Conservation (phyloP, 2,113 vertebrate genomes). For the Poicephalus meyeri region DNA sequence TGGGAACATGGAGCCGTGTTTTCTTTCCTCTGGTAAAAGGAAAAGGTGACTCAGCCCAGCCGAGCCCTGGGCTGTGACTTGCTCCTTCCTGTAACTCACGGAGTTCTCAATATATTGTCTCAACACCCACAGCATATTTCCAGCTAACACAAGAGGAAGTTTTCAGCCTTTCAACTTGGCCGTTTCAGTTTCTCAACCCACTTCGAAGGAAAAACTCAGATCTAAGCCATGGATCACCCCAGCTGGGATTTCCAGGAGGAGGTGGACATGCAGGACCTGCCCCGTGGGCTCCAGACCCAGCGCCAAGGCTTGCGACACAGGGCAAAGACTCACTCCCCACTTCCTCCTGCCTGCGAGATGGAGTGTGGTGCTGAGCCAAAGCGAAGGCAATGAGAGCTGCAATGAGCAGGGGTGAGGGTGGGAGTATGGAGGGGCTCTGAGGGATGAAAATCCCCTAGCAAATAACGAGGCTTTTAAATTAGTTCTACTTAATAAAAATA, state of each 20-base stretch:
- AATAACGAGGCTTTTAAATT: not conserved
- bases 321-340: not conserved
- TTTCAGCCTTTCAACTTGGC: not conserved
- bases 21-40: not conserved
- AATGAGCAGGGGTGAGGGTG: not conserved
- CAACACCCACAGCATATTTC: not conserved
- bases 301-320: not conserved
- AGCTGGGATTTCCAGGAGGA: not conserved
- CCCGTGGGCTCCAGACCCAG: not conserved
- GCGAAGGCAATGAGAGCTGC: fast-evolving
- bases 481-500: constrained; percentile 3
- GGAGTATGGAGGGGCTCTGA: not conserved
- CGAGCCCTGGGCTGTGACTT: fast-evolving
- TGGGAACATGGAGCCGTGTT: not conserved
- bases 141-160: not conserved
- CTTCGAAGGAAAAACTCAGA: not conserved
- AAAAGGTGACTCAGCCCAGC: not conserved
- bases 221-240: not conserved
- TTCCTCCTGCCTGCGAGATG: not conserved
- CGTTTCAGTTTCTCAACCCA: not conserved
- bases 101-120: not conserved
- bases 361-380: not conserved
- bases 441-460: not conserved
- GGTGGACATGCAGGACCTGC: not conserved
- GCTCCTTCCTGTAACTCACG: not conserved